Base-by-base conservation (phyloP, 2,888 invertebrate species). In the Acleris laterana region DNA sequence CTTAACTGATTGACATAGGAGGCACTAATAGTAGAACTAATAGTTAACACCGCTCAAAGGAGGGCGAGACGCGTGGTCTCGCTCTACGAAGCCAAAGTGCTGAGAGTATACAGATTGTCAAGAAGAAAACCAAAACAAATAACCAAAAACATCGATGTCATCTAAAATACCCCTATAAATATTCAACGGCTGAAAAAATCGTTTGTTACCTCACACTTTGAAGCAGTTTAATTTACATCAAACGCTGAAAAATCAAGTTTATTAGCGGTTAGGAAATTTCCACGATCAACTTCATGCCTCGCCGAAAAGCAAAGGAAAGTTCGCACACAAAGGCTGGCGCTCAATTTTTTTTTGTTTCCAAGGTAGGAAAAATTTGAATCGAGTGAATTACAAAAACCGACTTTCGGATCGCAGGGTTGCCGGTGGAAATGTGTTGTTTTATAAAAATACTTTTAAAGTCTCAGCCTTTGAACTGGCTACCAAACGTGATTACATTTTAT, bases 241-340 rank as follows among this genome's bases (percentile, higher is more conserved):
- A 90, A 89, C 81, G 85, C 70, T 76, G 71, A 80, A 83, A 85
- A 87, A 87, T 84, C 84, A 87, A 87, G 83, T 87, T 86, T 82
- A 81, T 85, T 81, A 77, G 80, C 75, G 81, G 83, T 82, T 82
- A 81, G 79, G 76, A 78, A 85, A 84, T 86, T 85, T 86, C 74
- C 75, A 82, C 82, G 88, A 83, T 85, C 86, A 89, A 90, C 89
- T 90, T 89, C 82, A 86, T 85, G 83, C 83, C 79, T 80, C 80
- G 80, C 71, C 76, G 83, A 85, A 88, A 90, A 83, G 82, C 87
- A 88, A 89, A 89, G 85, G 87, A 89, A 85, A 89, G 83, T 85
- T 86, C 72, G 71, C 79, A 77, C 83, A 91, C 82, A 90, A 90
- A 89, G 88, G 84, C 79, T 75, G 76, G 68, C 78, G 82, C 77